phyloP scores from a whole-genome alignment of 2,888 invertebrate genomes.

The Flexamia atlantica region DNA sequence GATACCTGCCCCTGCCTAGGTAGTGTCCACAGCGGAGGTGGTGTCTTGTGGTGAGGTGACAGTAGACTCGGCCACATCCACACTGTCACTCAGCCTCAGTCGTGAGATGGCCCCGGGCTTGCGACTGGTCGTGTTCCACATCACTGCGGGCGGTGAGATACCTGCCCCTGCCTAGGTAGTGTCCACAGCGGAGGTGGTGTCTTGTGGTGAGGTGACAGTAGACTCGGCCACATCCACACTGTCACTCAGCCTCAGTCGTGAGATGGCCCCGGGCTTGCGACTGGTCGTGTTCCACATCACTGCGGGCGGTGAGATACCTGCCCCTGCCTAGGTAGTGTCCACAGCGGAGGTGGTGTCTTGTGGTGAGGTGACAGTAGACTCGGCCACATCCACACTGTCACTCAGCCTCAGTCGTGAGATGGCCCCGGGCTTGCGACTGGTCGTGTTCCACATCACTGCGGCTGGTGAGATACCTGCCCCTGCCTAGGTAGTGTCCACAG shows the following conservation, averaged over 20 bases:
- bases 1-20: conserved; percentile 76
- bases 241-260: conserved; percentile 76
- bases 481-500: too few relatives aligned
- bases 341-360: too few relatives aligned
- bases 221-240: conserved; percentile 73
- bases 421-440: too few relatives aligned
- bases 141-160: conserved; percentile 75
- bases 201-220: conserved; percentile 71
- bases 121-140: conserved; percentile 76
- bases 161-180: conserved; percentile 73
- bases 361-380: too few relatives aligned
- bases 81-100: too few relatives aligned
- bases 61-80: too few relatives aligned
- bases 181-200: conserved; percentile 76
- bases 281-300: conserved; percentile 76
- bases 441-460: conserved; percentile 75
- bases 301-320: conserved; percentile 75
- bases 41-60: too few relatives aligned
- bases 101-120: too few relatives aligned
- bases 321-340: too few relatives aligned
- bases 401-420: too few relatives aligned
- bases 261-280: conserved; percentile 78
- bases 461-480: conserved; percentile 76
- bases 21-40: too few relatives aligned
- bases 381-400: too few relatives aligned